These are phyloP conservation scores for Epinephelus moara DNA, from an alignment of 2,113 vertebrate genomes.

Conservation along the genomic window DNA sequence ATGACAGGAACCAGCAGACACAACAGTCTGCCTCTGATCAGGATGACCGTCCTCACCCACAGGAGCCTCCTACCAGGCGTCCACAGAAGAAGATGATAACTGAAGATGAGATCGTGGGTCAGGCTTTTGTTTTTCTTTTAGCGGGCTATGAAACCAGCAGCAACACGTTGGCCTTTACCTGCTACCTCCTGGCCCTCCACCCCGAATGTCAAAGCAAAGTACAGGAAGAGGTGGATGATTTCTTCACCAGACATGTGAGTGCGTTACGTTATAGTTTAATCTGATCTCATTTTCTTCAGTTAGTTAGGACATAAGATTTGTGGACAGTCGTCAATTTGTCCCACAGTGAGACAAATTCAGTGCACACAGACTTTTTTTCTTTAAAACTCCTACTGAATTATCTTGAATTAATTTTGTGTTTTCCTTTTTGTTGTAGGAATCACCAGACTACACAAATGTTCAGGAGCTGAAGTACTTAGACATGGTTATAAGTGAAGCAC, in stretches of 20 bases:
- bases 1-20: neutral
- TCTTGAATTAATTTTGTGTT: slow-evolving; percentile 53
- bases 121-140: slow-evolving; percentile 92
- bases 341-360: neutral
- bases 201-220: slow-evolving; percentile 88
- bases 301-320: neutral
- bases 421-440: slow-evolving; percentile 78
- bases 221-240: slow-evolving; percentile 89
- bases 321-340: neutral
- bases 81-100: slow-evolving; percentile 81
- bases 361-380: neutral
- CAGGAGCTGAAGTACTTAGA: slow-evolving; percentile 94
- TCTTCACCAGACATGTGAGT: slow-evolving; percentile 90
- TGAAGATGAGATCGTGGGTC: slow-evolving; percentile 92
- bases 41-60: neutral
- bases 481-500: slow-evolving; percentile 92
- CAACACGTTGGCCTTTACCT: slow-evolving; percentile 89
- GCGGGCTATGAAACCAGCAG: slow-evolving; percentile 93
- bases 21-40: neutral
- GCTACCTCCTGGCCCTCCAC: slow-evolving; percentile 91
- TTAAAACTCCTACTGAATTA: too few species aligned
- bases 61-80: slow-evolving; percentile 24
- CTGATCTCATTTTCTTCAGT: neutral
- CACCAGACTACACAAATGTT: slow-evolving; percentile 87
- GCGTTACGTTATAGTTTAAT: neutral